phyloP scores from a whole-genome alignment of 2,797 vertebrate genomes.

The Anabacerthia variegaticeps region DNA sequence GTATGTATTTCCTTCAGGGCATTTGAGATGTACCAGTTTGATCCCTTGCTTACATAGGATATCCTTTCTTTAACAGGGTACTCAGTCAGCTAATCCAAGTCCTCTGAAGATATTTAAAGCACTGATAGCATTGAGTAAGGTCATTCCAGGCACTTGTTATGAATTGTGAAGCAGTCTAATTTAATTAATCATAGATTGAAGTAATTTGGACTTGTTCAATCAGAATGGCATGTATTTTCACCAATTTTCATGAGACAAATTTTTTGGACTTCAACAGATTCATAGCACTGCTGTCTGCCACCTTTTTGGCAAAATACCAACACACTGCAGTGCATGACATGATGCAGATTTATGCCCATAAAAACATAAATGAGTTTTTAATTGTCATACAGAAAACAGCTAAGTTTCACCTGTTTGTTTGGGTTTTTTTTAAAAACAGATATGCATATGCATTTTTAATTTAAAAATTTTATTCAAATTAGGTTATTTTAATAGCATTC shows the following conservation, averaged over 20 bases:
- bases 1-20: neutral
- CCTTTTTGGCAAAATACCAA: neutral
- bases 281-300: neutral
- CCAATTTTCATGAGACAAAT: neutral
- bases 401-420: neutral
- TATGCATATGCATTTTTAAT: neutral
- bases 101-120: neutral
- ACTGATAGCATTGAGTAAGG: neutral
- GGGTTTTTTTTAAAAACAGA: neutral
- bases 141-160: neutral
- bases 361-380: neutral
- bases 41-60: neutral
- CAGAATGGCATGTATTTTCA: neutral
- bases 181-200: neutral
- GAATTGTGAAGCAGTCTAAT: neutral
- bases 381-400: neutral
- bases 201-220: neutral
- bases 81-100: neutral
- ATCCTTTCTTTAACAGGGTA: neutral
- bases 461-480: neutral
- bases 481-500: neutral
- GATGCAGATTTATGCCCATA: neutral
- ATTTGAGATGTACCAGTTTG: neutral
- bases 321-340: neutral
- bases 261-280: neutral